Evolutionary conservation across 1,140 invertebrate genomes (phyloP).

Genomic region (Drosophila ironensis): DNA sequence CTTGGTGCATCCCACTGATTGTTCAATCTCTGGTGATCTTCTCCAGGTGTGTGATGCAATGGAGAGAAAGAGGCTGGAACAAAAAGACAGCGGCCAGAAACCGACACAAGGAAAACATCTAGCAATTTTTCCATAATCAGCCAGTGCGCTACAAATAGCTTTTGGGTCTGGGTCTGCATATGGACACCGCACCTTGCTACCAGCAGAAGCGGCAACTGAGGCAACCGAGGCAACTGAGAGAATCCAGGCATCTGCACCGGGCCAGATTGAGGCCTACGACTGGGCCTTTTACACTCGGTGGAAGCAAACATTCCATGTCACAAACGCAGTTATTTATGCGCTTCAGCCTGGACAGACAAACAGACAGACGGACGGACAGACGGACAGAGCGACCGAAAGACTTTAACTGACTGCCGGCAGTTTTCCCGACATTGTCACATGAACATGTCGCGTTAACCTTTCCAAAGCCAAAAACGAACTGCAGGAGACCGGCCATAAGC

Average conservation of each 20-base stretch:
- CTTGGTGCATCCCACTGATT: constrained; percentile 31
- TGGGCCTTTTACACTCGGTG: constrained; percentile 49
- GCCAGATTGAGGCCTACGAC: constrained; percentile 58
- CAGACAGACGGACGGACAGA: constrained; percentile 14
- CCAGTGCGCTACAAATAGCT: constrained; percentile 74
- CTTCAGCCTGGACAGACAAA: constrained; percentile 37
- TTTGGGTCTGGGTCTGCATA: constrained; percentile 69
- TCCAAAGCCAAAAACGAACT: constrained; percentile 49
- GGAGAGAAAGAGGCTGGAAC: constrained; percentile 28
- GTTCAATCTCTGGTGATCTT: not conserved
- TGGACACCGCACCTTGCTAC: constrained; percentile 79
- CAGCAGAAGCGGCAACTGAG: constrained; percentile 29
- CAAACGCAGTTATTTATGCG: constrained; percentile 80
- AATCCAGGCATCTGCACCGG: constrained; percentile 61
- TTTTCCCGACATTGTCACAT: constrained; percentile 75
- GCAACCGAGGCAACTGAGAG: not conserved
- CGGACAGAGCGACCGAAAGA: not conserved
- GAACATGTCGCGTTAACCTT: constrained; percentile 77
- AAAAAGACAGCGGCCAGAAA: constrained; percentile 27
- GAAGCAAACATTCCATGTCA: constrained; percentile 71
- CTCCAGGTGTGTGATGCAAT: constrained; percentile 58
- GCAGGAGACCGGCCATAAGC: constrained; percentile 43
- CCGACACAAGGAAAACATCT: constrained; percentile 68
- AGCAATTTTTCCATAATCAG: constrained; percentile 76
- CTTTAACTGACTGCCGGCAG: constrained; percentile 50